Conservation (phyloP, 1,140 invertebrate genomes). For the Dendroctonus ponderosae region DNA sequence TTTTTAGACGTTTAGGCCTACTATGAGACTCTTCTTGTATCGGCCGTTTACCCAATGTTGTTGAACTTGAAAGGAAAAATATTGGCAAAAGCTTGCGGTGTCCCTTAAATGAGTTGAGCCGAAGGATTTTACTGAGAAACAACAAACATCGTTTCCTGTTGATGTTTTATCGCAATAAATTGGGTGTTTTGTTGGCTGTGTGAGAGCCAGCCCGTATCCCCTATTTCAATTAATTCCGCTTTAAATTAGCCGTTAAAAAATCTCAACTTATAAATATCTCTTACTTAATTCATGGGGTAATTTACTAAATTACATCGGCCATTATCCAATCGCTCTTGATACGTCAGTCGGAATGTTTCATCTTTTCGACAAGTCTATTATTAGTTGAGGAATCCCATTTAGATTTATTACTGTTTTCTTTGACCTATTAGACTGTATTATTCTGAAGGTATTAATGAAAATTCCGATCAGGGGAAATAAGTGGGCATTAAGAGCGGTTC, state of each 20-base stretch:
- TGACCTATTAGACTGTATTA: constrained; percentile 1
- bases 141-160: too few species aligned
- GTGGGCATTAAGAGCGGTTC: too few species aligned
- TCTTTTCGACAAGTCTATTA: constrained; percentile 26
- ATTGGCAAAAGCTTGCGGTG: too few species aligned
- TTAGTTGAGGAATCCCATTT: constrained; percentile 17
- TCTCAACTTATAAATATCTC: constrained; percentile 22
- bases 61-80: too few species aligned
- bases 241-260: constrained; percentile 22
- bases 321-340: constrained; percentile 22
- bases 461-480: too few species aligned
- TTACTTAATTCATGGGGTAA: constrained; percentile 19
- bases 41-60: too few species aligned
- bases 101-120: too few species aligned
- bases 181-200: background rate
- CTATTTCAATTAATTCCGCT: constrained; percentile 12
- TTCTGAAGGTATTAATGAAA: too few species aligned
- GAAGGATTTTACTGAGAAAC: too few species aligned
- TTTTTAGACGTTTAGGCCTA: too few species aligned
- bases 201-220: constrained; percentile 16
- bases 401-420: constrained; percentile 20
- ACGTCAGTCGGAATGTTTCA: constrained; percentile 25
- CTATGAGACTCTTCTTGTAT: too few species aligned
- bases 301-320: constrained; percentile 21
- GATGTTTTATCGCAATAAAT: background rate